Evolutionary conservation across 2,113 vertebrate genomes (phyloP).

Genomic region (Athene cunicularia): DNA sequence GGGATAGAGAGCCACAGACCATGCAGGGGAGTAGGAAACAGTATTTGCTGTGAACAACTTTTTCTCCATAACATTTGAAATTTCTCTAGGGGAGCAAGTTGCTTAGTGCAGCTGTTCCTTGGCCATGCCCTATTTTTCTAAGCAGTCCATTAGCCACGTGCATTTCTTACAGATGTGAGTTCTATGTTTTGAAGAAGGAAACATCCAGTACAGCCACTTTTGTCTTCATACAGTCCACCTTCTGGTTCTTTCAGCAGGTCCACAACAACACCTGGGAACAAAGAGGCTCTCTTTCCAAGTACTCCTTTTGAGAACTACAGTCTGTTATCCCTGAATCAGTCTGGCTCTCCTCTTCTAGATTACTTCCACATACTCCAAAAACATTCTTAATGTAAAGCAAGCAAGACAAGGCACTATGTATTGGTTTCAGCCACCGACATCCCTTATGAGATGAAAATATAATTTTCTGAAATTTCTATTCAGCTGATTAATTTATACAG

Average conservation of each 20-base stretch:
- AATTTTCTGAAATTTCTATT: not conserved
- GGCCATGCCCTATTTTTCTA: slow-evolving; percentile 29
- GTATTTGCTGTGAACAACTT: not conserved
- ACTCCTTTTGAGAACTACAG: not conserved
- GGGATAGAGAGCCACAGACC: not conserved
- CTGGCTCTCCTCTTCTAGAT: not conserved
- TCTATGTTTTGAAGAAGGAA: slow-evolving; percentile 10
- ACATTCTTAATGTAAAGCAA: not conserved
- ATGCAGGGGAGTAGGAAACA: not conserved
- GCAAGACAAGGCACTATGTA: not conserved
- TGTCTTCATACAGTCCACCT: not conserved
- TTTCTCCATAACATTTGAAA: not conserved
- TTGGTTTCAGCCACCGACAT: not conserved
- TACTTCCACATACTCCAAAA: not conserved
- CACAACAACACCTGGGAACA: slow-evolving; percentile 4
- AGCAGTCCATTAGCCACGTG: slow-evolving; percentile 51
- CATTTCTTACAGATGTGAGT: slow-evolving; percentile 51
- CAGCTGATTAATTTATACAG: not conserved
- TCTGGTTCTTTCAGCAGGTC: slow-evolving; percentile 5
- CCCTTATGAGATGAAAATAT: not conserved
- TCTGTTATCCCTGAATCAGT: not conserved
- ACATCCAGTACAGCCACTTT: not conserved
- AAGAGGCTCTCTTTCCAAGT: slow-evolving; percentile 16
- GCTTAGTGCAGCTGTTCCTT: slow-evolving; percentile 44
- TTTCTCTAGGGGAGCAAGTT: slow-evolving; percentile 54